Evolutionary conservation across 2,888 invertebrate species (phyloP), one percentile per base, ranked within the genome.

Genomic region (Aphrophora alni): DNA sequence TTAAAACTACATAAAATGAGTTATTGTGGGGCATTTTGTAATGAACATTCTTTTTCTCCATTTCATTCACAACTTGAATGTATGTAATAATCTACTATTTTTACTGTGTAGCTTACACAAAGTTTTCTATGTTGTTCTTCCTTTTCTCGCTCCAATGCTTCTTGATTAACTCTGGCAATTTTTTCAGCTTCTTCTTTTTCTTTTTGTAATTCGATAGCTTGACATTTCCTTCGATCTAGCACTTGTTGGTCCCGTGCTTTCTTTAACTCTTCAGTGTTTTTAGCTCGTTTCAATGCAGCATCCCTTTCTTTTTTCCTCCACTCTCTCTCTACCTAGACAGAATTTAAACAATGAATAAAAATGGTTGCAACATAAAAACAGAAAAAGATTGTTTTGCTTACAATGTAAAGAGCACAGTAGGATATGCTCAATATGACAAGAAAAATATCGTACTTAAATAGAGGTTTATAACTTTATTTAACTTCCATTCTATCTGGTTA

Each of bases 271-370:
- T 88, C 89, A 86, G 90, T 89, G 82, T 90, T 90, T 77, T 89
- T 89, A 84, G 90, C 89, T 82, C 90, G 89, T 85, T 90, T 92
- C 77, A 91, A 85, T 10, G 93, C 93, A 0, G 90, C 91, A 80
- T 91, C 91, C 38, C 91, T 89, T 87, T 94, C 94, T 81, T 90
- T 91, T 14, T 90, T 89, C 0, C 94, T 89, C 91, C 93, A 94
- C 84, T 93, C 92, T 14, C 93, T 89, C 86, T 94, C 94, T 26
- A 93, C 93, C 88, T 92, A 89, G 84, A 90, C n/a, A n/a, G n/a
- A n/a, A n/a, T n/a, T n/a, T n/a, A n/a, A n/a, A n/a, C n/a, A 90
- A 79, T 89, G 89, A 38, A 90, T 59, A 14, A 75, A n/a, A 77
- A 17, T n/a, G n/a, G n/a, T n/a, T n/a, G n/a, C n/a, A n/a, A n/a